Evolutionary conservation across 2,113 vertebrate species (phyloP).

Genomic region (Rhizomys pruinosus): DNA sequence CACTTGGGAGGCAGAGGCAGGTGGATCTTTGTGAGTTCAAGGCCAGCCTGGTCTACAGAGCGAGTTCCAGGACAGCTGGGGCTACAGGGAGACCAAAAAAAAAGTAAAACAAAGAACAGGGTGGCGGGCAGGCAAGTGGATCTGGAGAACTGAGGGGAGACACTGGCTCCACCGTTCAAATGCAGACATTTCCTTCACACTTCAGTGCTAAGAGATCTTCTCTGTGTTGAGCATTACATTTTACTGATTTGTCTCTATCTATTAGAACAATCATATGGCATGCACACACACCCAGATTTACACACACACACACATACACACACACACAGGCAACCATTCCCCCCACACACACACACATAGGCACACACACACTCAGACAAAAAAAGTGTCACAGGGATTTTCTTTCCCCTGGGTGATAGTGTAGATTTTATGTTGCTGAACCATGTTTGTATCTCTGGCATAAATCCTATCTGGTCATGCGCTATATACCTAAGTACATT

Average conservation of each 20-base stretch:
- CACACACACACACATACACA: neutral
- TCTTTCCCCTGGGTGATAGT: neutral
- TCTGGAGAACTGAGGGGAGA: neutral
- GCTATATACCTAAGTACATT: neutral
- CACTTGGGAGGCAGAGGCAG: no score
- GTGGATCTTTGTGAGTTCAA: no score
- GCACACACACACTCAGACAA: neutral
- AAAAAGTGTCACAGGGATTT: neutral
- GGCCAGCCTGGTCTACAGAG: no score
- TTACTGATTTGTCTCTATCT: neutral
- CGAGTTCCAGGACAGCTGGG: no score
- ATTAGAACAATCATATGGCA: neutral
- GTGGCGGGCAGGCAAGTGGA: neutral
- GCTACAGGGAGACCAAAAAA: no score
- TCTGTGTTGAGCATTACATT: neutral
- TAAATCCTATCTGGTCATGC: neutral
- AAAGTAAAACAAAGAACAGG: neutral
- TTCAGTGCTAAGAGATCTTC: neutral
- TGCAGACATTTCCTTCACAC: neutral
- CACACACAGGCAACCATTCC: no score
- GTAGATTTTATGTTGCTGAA: constrained; percentile 18
- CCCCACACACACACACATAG: neutral
- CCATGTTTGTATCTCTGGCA: neutral
- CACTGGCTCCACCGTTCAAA: neutral
- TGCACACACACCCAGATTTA: neutral